Conservation (phyloP, 2,797 vertebrate genomes). For the Arremon aurantiirostris region DNA sequence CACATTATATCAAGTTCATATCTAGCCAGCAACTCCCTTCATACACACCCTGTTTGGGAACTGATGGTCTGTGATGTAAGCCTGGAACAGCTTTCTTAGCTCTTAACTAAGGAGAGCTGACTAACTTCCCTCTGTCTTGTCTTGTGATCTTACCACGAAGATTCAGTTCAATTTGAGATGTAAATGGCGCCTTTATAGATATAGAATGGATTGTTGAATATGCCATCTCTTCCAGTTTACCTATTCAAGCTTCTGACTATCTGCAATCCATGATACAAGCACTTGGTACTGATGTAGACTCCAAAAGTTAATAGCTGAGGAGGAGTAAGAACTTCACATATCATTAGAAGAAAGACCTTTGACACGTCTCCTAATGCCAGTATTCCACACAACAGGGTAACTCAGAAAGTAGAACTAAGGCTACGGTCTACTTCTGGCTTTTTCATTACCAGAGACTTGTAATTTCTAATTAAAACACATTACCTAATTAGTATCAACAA, state of each 20-base stretch:
- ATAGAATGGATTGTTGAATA: background rate
- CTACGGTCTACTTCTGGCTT: background rate
- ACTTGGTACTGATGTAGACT: background rate
- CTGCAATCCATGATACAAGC: background rate
- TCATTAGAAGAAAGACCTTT: background rate
- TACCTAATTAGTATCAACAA: background rate
- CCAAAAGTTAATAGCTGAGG: background rate
- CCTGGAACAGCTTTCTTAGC: background rate
- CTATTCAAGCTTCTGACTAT: background rate
- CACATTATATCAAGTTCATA: background rate
- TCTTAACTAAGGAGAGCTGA: background rate
- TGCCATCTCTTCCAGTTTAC: background rate
- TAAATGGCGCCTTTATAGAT: background rate
- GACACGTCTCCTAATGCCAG: background rate
- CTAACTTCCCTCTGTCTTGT: background rate
- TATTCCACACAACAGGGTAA: background rate
- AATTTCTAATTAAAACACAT: background rate
- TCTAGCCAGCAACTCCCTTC: background rate
- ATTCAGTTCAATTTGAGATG: background rate
- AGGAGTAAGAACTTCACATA: background rate
- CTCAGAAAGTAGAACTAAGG: background rate
- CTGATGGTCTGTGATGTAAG: background rate
- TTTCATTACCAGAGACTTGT: background rate
- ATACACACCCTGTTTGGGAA: background rate
- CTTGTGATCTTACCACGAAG: background rate